Base-by-base conservation (phyloP, 2,113 vertebrate genomes). In the Arizona elegans region DNA sequence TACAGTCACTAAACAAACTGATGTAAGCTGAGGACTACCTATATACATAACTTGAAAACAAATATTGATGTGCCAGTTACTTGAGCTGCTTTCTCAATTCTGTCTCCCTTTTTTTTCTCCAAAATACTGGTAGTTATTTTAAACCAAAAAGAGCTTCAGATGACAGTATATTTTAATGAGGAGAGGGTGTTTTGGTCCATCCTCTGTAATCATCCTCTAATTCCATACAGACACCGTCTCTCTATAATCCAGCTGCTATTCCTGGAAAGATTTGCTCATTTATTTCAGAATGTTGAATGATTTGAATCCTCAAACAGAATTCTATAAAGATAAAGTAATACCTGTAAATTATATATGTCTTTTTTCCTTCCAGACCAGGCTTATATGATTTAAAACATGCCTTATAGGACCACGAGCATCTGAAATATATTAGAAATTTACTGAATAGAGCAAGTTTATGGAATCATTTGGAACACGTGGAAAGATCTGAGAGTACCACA, bases 361-460 rank as follows among this genome's bases (percentile, higher is more conserved):
- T 29, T 56, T 3, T 93, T 75, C 15, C 93, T 92, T 88, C 24
- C 58, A 95, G 93, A 3, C 26, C 92, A 75, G 90, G 38, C 70
- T 62, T 38, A 65, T 54, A 89, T 93, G 52, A 91, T 89, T 52
- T 70, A 75, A 90, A 81, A 0, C 1, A 94, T 33, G 93, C 33
- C 13, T 70, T 93, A 13, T 70, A 91, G 62, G 90, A 93, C 8
- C 19, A 19, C 90, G 86, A 70, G 43, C 15, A 90, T 29, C 65
- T 87, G 56, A 92, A 33, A 92, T 62, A 9, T 86, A 70, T 54
- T 59, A 54, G 55, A 33, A 13, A 62, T 9, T 86, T 47, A 62
- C 38, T 88, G 59, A 81, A 13, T 38, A 65, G 43, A 92, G 88
- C 24, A 93, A 55, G 55, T 93, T 95, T 92, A 92, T 89, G 93